Evolutionary conservation across 2,888 invertebrate species (phyloP).

Genomic region (Pristionchus exspectatus): DNA sequence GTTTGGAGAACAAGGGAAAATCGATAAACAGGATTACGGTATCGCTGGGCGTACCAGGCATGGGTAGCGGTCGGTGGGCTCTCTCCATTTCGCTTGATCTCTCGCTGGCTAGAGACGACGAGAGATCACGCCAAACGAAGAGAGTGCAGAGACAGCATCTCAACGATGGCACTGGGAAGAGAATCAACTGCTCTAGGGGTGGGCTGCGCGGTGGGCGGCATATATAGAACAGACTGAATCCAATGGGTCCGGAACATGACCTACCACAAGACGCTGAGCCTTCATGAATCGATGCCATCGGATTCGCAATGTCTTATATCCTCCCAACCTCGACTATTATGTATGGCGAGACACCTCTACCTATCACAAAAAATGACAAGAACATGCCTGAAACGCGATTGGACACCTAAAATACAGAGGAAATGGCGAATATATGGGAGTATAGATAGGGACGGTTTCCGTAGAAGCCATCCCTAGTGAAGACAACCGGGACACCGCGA

Average conservation of each 20-base stretch:
- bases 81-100: background rate
- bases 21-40: background rate
- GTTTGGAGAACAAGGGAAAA: background rate
- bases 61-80: constrained; percentile 41
- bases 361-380: background rate
- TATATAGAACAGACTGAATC: background rate
- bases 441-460: no score
- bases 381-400: constrained; percentile 10
- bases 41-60: constrained; percentile 12
- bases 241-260: no score
- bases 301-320: background rate
- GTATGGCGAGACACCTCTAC: constrained; percentile 45
- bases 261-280: no score
- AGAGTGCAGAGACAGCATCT: constrained; percentile 4
- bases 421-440: background rate
- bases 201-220: background rate
- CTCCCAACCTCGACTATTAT: background rate
- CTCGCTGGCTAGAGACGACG: background rate
- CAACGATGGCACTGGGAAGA: background rate
- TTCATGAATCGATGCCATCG: background rate
- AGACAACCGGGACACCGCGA: constrained; percentile 1
- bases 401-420: background rate
- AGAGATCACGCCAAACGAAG: background rate
- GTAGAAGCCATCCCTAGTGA: no score
- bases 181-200: background rate